phyloP scores from a whole-genome alignment of 2,888 invertebrate genomes.

The Andrena praecox region DNA sequence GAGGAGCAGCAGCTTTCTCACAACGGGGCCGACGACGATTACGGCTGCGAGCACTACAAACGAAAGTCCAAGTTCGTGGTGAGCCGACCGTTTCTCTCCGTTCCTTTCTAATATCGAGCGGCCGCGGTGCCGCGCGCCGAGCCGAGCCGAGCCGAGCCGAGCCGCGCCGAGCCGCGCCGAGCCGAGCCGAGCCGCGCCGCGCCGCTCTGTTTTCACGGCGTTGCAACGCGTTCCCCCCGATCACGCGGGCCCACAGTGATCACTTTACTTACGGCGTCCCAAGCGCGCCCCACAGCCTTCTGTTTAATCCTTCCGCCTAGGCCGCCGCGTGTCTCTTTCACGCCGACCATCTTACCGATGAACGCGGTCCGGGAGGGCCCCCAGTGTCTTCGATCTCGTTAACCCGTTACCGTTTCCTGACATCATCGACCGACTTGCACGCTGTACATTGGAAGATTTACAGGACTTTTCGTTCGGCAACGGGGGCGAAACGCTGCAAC shows the following conservation, averaged over 20 bases:
- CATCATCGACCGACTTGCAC: neutral
- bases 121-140: neutral
- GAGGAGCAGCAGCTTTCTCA: conserved; percentile 48
- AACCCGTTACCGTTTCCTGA: conserved; percentile 14
- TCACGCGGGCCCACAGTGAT: conserved; percentile 43
- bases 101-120: conserved; percentile 11
- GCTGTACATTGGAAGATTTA: neutral
- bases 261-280: conserved; percentile 2
- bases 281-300: neutral
- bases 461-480: neutral
- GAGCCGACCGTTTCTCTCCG: conserved; percentile 82
- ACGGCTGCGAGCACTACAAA: conserved; percentile 93
- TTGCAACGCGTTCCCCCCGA: conserved; percentile 13
- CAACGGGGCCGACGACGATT: conserved; percentile 70
- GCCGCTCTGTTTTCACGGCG: conserved; percentile 10
- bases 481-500: neutral
- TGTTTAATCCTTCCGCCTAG: neutral
- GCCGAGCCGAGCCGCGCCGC: too few species aligned
- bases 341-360: conserved; percentile 6
- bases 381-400: neutral
- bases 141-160: too few species aligned
- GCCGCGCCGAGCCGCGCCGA: too few species aligned
- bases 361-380: neutral
- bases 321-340: neutral
- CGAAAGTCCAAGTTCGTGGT: conserved; percentile 95